phyloP scores from a whole-genome alignment of 2,113 vertebrate genomes.

The Rhineura floridana region DNA sequence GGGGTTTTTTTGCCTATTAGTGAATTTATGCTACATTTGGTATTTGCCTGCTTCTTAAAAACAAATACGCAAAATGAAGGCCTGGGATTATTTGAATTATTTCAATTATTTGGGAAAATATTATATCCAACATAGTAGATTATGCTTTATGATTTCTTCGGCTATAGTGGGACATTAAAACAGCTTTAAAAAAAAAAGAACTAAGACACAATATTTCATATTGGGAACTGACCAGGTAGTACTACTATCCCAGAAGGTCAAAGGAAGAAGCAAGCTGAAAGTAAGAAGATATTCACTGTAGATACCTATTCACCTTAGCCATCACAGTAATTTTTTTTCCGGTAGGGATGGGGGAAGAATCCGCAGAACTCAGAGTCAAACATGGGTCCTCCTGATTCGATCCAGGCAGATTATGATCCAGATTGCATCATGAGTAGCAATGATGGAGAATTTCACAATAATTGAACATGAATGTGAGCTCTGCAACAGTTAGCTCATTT shows the following conservation, averaged over 20 bases:
- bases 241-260: neutral
- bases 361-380: too few relatives aligned
- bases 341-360: too few relatives aligned
- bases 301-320: slow-evolving; percentile 11
- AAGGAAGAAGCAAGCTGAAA: too few relatives aligned
- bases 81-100: slow-evolving; percentile 5
- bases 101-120: slow-evolving; percentile 15
- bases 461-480: too few relatives aligned
- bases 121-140: neutral
- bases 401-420: too few relatives aligned
- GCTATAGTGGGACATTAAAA: neutral
- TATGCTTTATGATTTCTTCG: neutral
- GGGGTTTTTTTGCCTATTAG: too few relatives aligned
- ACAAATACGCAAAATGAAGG: slow-evolving; percentile 14
- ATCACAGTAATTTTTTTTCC: neutral
- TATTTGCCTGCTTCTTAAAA: too few relatives aligned
- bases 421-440: too few relatives aligned
- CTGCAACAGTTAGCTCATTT: too few relatives aligned
- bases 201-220: neutral
- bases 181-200: neutral
- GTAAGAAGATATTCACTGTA: slow-evolving; percentile 3
- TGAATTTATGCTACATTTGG: too few relatives aligned
- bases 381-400: too few relatives aligned
- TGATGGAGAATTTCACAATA: too few relatives aligned
- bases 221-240: neutral